Evolutionary conservation across 1,140 invertebrate species (phyloP).

Genomic region (Penaeus vannamei): DNA sequence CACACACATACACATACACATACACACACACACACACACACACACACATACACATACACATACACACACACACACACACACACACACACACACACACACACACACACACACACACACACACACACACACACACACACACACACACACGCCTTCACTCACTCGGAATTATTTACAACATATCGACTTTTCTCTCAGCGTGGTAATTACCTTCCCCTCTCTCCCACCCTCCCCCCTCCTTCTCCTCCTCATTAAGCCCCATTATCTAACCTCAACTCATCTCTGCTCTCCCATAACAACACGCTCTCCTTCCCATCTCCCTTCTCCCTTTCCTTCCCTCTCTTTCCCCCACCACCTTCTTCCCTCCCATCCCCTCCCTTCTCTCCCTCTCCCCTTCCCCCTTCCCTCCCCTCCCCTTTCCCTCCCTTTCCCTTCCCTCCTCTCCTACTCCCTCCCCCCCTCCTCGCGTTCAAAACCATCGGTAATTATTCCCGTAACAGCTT

Average conservation of each 20-base stretch:
- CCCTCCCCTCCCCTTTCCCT: not conserved
- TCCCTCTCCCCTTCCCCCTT: not conserved
- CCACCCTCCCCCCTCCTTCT: constrained; percentile 8
- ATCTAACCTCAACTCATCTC: constrained; percentile 1
- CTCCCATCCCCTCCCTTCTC: not conserved
- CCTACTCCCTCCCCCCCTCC: not conserved
- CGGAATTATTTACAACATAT: not conserved
- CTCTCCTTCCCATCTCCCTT: not conserved
- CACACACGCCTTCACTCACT: not conserved
- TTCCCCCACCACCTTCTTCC: not conserved
- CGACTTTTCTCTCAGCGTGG: not conserved
- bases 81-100: not conserved
- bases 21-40: too few species aligned
- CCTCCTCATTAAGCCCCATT: not conserved
- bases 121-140: constrained; percentile 20
- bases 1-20: too few species aligned
- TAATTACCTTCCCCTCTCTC: constrained; percentile 20
- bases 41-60: too few species aligned
- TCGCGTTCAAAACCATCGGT: not conserved
- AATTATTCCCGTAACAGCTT: not conserved
- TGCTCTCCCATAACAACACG: not conserved
- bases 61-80: too few species aligned
- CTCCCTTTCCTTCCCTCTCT: too few species aligned
- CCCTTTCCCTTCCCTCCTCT: not conserved
- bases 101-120: constrained; percentile 11